These are phyloP conservation scores for Ditylenchus weischeri DNA, from an alignment of 2,888 invertebrate species.

Conservation along the genomic window DNA sequence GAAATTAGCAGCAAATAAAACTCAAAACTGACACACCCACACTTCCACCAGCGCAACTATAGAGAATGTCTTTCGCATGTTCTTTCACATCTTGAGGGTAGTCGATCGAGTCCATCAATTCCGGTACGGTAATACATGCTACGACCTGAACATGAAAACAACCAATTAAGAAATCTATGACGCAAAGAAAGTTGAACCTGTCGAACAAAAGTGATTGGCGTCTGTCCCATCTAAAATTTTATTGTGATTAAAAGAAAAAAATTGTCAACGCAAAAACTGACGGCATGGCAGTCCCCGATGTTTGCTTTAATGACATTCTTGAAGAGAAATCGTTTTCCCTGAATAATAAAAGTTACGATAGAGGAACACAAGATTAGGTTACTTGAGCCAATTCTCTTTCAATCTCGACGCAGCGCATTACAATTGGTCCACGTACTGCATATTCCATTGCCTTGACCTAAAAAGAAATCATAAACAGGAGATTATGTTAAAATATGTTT, in stretches of 20 bases:
- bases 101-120: slow-evolving; percentile 70
- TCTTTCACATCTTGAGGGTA: slow-evolving; percentile 81
- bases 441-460: slow-evolving; percentile 82
- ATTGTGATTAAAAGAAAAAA: too few species aligned
- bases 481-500: not conserved
- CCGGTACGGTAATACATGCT: slow-evolving; percentile 74
- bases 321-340: slow-evolving; percentile 82
- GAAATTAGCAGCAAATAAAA: not conserved
- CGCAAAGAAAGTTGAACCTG: slow-evolving; percentile 60
- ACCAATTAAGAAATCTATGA: too few species aligned
- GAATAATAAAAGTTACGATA: slow-evolving; percentile 34
- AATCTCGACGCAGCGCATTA: slow-evolving; percentile 84
- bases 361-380: too few species aligned
- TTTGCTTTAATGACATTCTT: slow-evolving; percentile 88
- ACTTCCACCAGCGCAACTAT: slow-evolving; percentile 73
- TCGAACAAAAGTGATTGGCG: slow-evolving; percentile 83
- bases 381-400: slow-evolving; percentile 73
- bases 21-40: slow-evolving; percentile 20
- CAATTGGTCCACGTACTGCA: slow-evolving; percentile 92
- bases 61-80: slow-evolving; percentile 64
- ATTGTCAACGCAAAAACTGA: too few species aligned
- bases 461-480: not conserved
- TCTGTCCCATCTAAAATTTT: slow-evolving; percentile 67
- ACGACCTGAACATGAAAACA: slow-evolving; percentile 64
- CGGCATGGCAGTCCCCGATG: slow-evolving; percentile 95